These are phyloP conservation scores for Monomorium pharaonis DNA, from an alignment of 1,140 invertebrate species.

Conservation along the genomic window DNA sequence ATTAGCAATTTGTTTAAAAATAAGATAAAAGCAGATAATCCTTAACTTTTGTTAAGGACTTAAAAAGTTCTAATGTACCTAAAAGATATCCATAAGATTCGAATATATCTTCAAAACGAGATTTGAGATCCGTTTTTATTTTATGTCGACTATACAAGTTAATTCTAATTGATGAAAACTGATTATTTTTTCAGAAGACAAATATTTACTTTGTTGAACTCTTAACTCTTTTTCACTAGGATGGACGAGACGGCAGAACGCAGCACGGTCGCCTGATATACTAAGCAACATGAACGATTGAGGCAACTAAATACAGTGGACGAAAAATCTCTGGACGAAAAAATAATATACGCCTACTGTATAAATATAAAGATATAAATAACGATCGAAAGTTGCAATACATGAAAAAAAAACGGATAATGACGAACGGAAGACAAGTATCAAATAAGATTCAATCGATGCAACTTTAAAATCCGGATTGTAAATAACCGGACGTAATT, in stretches of 20 bases:
- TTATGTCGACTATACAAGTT: not conserved
- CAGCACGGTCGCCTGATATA: constrained; percentile 83
- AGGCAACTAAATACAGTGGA: constrained; percentile 57
- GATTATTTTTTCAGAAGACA: not conserved
- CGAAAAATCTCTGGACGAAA: constrained; percentile 62
- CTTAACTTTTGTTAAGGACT: not conserved
- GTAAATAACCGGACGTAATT: constrained; percentile 63
- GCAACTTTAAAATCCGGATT: constrained; percentile 57
- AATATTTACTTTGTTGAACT: constrained; percentile 20
- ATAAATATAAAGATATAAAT: constrained; percentile 25
- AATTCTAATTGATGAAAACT: constrained; percentile 1
- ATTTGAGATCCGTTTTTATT: not conserved
- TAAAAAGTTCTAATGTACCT: no score
- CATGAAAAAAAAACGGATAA: constrained; percentile 31
- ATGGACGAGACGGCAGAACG: constrained; percentile 84
- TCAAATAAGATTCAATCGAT: constrained; percentile 29
- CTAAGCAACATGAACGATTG: constrained; percentile 71
- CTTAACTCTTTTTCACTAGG: constrained; percentile 74
- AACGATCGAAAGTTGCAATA: constrained; percentile 42
- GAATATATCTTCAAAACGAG: not conserved
- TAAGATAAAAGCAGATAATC: not conserved
- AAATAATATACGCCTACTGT: constrained; percentile 48
- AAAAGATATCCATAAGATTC: not conserved
- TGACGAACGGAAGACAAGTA: constrained; percentile 58
- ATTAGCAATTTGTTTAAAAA: not conserved